Evolutionary conservation across 2,797 vertebrate genomes (phyloP), one percentile per base, ranked within the genome.

Genomic region (Pangasius sanitwongsei): DNA sequence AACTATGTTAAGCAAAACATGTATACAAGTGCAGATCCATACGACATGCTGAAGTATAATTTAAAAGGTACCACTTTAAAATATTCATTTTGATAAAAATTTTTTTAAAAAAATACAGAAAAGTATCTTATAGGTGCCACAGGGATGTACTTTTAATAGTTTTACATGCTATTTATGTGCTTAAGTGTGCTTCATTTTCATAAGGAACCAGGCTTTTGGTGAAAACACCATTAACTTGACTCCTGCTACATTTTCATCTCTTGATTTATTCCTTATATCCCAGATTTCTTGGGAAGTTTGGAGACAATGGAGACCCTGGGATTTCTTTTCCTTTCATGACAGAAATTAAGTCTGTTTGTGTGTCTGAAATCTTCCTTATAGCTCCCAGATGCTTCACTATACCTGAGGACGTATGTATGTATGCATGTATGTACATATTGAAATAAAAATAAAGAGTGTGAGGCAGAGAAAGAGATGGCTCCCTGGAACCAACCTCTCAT

Each of bases 401-500:
- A 25, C 53, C 85, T 37, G 77, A 37, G 18, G 4, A 70, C 0
- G 18, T 41, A 1, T 16, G 50, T 23, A 28, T 7, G 16, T 44
- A 48, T 48, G 8, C 16, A 80, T 15, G 13, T 77, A 23, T 34
- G 37, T 65, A 69, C 80, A 70, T 74, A 70, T 61, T 69, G 85
- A 50, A 37, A 78, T 85, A n/a, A 15, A 50, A 50, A 50, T 0
- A 41, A 23, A 75, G 4, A 41, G n/a, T 34, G 50, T 74, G 34
- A 67, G 12, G 59, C 50, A 41, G 41, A 50, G 83, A 86, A 44
- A 87, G 34, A 67, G 80, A 87, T 44, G 81, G 87, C 67, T 93
- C 94, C 94, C 94, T 95, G 95, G 93, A 94, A 93, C 88, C 28
- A 86, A 88, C 75, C 85, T 92, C 88, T 89, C 87, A 95, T 96